A percentile compares a stretch with the other conserved stretches of the same genome.
Conservation (phyloP, 1,140 invertebrate genomes). For the Scylla paramamosain region DNA sequence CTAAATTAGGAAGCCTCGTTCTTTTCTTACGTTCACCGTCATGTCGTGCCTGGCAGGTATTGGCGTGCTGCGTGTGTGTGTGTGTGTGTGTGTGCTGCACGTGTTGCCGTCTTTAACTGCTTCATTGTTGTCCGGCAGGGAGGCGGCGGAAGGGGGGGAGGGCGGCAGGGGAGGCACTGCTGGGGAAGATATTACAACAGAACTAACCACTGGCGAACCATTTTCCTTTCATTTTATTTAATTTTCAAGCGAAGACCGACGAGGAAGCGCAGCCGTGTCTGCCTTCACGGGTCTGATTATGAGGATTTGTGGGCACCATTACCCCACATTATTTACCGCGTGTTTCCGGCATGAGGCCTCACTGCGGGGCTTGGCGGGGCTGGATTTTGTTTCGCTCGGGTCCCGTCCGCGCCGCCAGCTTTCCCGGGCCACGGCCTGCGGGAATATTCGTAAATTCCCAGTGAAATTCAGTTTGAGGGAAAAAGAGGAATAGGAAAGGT, state of each 20-base stretch:
- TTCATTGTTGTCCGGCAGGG: too few relatives aligned
- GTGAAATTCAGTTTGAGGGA: slow-evolving; percentile 10
- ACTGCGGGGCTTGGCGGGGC: neutral
- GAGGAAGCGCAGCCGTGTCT: too few relatives aligned
- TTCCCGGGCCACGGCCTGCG: neutral
- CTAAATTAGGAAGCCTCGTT: neutral
- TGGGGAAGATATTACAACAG: too few relatives aligned
- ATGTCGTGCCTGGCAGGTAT: too few relatives aligned
- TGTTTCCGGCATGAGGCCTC: neutral
- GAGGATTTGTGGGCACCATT: neutral
- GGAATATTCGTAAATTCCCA: slow-evolving; percentile 23
- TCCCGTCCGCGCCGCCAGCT: neutral
- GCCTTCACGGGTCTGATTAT: neutral
- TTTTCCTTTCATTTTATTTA: too few relatives aligned
- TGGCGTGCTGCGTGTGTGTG: too few relatives aligned
- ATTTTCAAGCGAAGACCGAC: too few relatives aligned
- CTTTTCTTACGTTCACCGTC: neutral
- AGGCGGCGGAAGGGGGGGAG: too few relatives aligned
- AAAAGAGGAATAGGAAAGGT: neutral
- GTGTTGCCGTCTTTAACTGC: too few relatives aligned
- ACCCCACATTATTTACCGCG: neutral
- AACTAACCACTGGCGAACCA: too few relatives aligned
- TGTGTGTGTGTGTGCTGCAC: too few relatives aligned
- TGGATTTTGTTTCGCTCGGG: neutral
- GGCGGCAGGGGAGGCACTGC: too few relatives aligned